Evolutionary conservation across 2,797 vertebrate genomes (phyloP).

Genomic region (Acrocephalus scirpaceus): DNA sequence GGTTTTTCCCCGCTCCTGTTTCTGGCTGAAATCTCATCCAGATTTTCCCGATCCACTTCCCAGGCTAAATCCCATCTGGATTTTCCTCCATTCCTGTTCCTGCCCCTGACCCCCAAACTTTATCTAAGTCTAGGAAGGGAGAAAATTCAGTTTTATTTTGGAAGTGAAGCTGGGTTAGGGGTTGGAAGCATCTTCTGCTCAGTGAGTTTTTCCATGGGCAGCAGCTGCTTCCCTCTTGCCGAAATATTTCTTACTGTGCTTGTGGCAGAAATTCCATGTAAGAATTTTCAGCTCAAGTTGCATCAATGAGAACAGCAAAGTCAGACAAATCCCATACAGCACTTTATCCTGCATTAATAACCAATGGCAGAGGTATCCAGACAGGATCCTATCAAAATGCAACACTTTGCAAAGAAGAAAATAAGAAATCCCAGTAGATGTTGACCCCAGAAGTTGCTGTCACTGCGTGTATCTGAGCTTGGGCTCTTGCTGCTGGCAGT

Average conservation of each 20-base stretch:
- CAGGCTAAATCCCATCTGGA: neutral
- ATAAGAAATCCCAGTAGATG: neutral
- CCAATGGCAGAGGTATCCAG: neutral
- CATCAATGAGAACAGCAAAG: neutral
- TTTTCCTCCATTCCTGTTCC: neutral
- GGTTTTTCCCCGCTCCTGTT: neutral
- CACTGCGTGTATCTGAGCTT: neutral
- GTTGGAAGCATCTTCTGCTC: neutral
- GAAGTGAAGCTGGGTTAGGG: neutral
- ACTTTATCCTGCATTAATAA: neutral
- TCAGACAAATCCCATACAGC: neutral
- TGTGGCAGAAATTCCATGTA: neutral
- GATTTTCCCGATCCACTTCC: fast-evolving
- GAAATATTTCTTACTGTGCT: neutral
- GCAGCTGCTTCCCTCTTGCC: neutral
- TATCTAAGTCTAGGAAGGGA: neutral
- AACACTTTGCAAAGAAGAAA: neutral
- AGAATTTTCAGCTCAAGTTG: neutral
- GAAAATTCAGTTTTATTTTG: neutral
- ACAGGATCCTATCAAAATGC: neutral
- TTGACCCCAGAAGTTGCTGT: neutral
- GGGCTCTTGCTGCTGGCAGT: neutral
- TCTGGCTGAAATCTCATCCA: neutral
- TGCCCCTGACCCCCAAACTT: neutral
- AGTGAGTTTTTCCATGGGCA: neutral